Percentiles rank a stretch among this genome's conserved stretches.
Evolutionary conservation across 2,888 invertebrate species (phyloP).

Genomic region (Diaphora mendica): DNA sequence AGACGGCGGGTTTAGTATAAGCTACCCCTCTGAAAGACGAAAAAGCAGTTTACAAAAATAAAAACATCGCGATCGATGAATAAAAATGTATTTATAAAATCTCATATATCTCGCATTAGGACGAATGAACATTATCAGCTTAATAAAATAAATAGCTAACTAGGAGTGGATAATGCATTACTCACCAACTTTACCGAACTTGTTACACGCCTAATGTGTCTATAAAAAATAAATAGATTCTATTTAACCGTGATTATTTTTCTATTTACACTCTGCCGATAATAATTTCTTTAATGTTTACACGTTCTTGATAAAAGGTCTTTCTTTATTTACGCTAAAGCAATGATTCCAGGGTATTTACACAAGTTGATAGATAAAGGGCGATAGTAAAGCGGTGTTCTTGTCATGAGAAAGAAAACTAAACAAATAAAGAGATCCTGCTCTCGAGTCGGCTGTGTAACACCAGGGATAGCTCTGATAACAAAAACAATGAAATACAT

Average conservation of each 20-base stretch:
- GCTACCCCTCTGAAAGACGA: too few relatives aligned
- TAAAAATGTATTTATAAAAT: not conserved
- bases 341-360: slow-evolving; percentile 77
- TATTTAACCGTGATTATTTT: slow-evolving; percentile 50
- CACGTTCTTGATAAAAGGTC: slow-evolving; percentile 75
- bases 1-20: too few relatives aligned
- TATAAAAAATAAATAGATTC: slow-evolving; percentile 52
- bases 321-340: slow-evolving; percentile 76
- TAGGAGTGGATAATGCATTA: slow-evolving; percentile 14
- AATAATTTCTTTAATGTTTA: slow-evolving; percentile 75
- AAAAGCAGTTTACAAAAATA: not conserved
- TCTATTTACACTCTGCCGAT: slow-evolving; percentile 66
- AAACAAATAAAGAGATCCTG: slow-evolving; percentile 76
- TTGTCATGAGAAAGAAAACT: slow-evolving; percentile 75
- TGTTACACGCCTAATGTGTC: slow-evolving; percentile 16
- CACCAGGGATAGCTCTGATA: slow-evolving; percentile 73
- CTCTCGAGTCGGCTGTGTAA: slow-evolving; percentile 71
- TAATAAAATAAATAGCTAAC: slow-evolving; percentile 12
- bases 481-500: slow-evolving; percentile 62
- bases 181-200: slow-evolving; percentile 11
- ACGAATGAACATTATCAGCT: slow-evolving; percentile 21
- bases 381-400: slow-evolving; percentile 76
- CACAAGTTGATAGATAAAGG: slow-evolving; percentile 80
- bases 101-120: not conserved
- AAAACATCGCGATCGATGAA: too few relatives aligned